phyloP scores from a whole-genome alignment of 2,113 vertebrate genomes.

The Equus quagga region DNA sequence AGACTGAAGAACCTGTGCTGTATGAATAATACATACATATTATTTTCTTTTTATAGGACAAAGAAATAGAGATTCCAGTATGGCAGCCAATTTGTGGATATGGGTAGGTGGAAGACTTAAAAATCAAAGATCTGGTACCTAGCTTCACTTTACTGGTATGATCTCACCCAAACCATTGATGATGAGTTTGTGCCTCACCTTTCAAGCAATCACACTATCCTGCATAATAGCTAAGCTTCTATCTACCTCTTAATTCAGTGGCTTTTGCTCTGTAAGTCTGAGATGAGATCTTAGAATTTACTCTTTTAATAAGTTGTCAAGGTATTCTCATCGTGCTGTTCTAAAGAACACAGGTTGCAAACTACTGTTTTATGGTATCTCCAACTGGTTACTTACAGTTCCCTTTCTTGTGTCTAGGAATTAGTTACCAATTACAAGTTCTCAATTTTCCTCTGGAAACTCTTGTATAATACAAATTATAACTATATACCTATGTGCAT shows the following conservation, averaged over 20 bases:
- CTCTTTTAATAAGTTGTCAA: neutral
- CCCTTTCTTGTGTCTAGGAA: neutral
- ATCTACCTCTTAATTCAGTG: neutral
- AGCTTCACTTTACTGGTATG: fast-evolving
- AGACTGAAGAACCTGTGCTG: neutral
- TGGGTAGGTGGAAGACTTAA: neutral
- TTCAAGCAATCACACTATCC: fast-evolving
- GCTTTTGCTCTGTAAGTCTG: neutral
- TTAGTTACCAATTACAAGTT: neutral
- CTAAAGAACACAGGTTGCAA: neutral
- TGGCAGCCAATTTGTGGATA: fast-evolving
- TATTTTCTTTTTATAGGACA: neutral
- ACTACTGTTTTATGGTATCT: fast-evolving
- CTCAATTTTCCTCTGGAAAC: neutral
- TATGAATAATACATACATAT: neutral
- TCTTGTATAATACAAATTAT: neutral
- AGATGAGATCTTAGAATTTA: neutral
- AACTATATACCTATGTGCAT: fast-evolving
- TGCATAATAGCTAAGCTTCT: fast-evolving
- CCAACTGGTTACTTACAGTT: too few relatives aligned
- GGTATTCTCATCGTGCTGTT: neutral
- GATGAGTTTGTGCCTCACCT: fast-evolving
- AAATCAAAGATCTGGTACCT: neutral
- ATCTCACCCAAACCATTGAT: fast-evolving
- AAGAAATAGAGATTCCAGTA: neutral